phyloP scores from a whole-genome alignment of 2,888 invertebrate genomes.

The Clostera curtula region DNA sequence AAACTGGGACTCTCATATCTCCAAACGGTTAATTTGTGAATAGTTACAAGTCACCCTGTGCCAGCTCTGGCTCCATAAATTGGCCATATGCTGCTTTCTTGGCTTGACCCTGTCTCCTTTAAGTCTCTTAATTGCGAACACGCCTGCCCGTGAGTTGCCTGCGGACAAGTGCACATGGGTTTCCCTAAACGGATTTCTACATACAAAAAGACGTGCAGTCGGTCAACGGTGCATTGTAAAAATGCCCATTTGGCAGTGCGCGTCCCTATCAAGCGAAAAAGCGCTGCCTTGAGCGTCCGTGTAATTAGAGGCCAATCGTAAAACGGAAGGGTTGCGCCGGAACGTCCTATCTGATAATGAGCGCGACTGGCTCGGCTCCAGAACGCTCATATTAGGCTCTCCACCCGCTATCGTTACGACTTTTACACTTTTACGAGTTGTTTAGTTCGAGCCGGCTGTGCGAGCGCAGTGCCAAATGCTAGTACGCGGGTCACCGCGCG shows the following conservation, averaged over 20 bases:
- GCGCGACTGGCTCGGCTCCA: constrained; percentile 69
- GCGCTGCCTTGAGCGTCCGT: constrained; percentile 64
- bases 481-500: constrained; percentile 71
- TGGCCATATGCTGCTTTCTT: too few species aligned
- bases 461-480: constrained; percentile 67
- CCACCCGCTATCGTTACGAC: constrained; percentile 67
- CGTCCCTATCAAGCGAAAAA: constrained; percentile 58
- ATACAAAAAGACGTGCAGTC: too few species aligned
- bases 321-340: constrained; percentile 69
- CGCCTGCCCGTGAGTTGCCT: too few species aligned
- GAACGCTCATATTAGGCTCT: constrained; percentile 69
- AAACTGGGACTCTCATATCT: too few species aligned
- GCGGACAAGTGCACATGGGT: too few species aligned
- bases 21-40: too few species aligned
- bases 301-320: constrained; percentile 75
- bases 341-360: constrained; percentile 74
- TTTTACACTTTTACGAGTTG: constrained; percentile 75
- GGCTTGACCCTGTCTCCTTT: too few species aligned
- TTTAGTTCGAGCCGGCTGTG: constrained; percentile 65
- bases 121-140: too few species aligned
- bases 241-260: constrained; percentile 64
- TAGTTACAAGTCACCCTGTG: too few species aligned
- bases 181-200: too few species aligned
- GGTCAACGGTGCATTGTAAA: too few species aligned
- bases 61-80: too few species aligned